These are phyloP conservation scores for Hybos culiciformis DNA, from an alignment of 2,888 invertebrate genomes.

Conservation along the genomic window DNA sequence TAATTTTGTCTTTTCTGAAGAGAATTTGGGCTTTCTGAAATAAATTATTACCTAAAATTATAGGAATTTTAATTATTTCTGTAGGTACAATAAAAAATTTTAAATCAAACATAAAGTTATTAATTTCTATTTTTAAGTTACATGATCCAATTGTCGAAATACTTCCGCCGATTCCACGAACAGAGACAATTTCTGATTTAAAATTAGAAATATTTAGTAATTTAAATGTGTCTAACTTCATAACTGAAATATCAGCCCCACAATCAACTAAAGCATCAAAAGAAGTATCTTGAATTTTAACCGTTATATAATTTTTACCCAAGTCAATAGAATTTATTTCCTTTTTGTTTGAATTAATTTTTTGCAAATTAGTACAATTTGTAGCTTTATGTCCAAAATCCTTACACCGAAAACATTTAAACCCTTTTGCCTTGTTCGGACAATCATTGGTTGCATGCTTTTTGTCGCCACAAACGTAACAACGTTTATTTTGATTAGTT, in stretches of 20 bases:
- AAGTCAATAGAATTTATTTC: neutral
- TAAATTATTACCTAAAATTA: conserved; percentile 5
- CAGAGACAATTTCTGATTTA: neutral
- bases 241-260: conserved; percentile 8
- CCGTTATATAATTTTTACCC: neutral
- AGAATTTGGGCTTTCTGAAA: neutral
- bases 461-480: conserved; percentile 5
- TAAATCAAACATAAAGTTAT: neutral
- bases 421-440: conserved; percentile 6
- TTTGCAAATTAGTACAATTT: neutral
- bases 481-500: conserved; percentile 1
- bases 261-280: conserved; percentile 4
- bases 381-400: conserved; percentile 5
- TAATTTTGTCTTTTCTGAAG: neutral
- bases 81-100: conserved; percentile 6
- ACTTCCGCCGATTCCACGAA: conserved; percentile 1
- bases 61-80: conserved; percentile 3
- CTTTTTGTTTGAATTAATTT: neutral
- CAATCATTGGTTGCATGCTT: neutral
- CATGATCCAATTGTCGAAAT: neutral
- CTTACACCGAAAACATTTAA: conserved; percentile 7
- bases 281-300: neutral
- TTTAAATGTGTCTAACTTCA: conserved; percentile 2
- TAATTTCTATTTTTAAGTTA: conserved; percentile 1
- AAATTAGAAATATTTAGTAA: neutral